These are phyloP conservation scores for Varanus salvator DNA, from an alignment of 2,113 vertebrate genomes.

Conservation along the genomic window DNA sequence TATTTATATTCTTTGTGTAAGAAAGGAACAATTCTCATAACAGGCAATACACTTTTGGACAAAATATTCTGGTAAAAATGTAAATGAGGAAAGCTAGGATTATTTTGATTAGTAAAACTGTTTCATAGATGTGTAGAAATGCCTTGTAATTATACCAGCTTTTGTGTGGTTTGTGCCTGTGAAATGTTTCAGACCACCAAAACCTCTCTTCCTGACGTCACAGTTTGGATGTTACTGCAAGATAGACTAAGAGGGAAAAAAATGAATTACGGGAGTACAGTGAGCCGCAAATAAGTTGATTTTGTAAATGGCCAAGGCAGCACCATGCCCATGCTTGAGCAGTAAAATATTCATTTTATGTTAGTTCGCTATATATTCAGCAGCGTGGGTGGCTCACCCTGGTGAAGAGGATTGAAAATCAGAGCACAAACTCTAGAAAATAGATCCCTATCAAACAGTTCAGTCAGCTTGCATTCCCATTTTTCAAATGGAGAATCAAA, in stretches of 20 bases:
- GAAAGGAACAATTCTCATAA: not conserved
- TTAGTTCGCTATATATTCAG: not conserved
- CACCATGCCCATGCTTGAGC: not conserved
- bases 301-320: not conserved
- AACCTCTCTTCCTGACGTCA: not conserved
- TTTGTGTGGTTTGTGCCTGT: not conserved
- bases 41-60: not conserved
- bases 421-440: not conserved
- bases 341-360: not conserved
- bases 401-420: constrained; percentile 1
- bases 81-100: not conserved
- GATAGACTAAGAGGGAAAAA: not conserved
- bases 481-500: not conserved
- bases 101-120: not conserved
- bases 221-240: too few relatives aligned
- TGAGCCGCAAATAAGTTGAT: not conserved
- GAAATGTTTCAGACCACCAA: not conserved
- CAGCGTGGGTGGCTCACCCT: not conserved
- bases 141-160: not conserved
- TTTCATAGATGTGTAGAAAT: not conserved
- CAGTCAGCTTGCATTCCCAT: not conserved
- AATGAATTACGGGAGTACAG: not conserved
- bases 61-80: not conserved
- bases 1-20: not conserved
- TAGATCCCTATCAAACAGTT: not conserved